A percentile compares a stretch with the other conserved stretches of the same genome.
Evolutionary conservation across 2,888 invertebrate genomes (phyloP).

Genomic region (Pollenia angustigena): DNA sequence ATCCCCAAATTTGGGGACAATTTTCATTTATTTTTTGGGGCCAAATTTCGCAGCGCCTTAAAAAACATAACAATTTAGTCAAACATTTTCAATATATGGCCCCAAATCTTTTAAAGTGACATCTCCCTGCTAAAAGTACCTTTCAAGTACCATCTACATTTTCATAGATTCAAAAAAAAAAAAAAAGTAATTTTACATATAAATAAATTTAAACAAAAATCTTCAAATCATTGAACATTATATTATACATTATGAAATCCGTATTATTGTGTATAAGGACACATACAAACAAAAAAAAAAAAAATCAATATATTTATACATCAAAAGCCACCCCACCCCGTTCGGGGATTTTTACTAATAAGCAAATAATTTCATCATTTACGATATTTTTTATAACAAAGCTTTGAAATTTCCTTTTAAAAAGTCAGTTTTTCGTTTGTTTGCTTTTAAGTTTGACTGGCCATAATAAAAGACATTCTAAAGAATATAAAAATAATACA

Average conservation of each 20-base stretch:
- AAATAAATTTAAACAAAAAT: constrained; percentile 30
- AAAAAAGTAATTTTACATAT: no score
- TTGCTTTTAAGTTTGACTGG: not conserved
- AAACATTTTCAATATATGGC: no score
- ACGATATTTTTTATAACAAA: not conserved
- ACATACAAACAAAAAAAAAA: not conserved
- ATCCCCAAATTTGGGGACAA: no score
- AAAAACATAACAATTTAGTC: no score
- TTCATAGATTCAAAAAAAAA: not conserved
- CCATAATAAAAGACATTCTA: constrained; percentile 50
- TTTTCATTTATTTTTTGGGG: no score
- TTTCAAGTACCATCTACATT: no score
- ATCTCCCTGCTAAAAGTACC: not conserved
- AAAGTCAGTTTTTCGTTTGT: not conserved
- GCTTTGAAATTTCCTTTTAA: constrained; percentile 38
- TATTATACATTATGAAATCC: constrained; percentile 26
- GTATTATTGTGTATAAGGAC: constrained; percentile 12
- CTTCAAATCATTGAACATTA: constrained; percentile 63
- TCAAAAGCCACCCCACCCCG: no score
- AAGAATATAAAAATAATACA: constrained; percentile 33
- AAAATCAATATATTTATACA: no score
- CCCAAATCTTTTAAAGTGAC: not conserved
- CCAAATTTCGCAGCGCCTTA: no score
- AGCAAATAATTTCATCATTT: not conserved
- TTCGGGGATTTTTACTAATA: not conserved